phyloP scores from a whole-genome alignment of 2,888 invertebrate species.

The Hyposoter didymator region DNA sequence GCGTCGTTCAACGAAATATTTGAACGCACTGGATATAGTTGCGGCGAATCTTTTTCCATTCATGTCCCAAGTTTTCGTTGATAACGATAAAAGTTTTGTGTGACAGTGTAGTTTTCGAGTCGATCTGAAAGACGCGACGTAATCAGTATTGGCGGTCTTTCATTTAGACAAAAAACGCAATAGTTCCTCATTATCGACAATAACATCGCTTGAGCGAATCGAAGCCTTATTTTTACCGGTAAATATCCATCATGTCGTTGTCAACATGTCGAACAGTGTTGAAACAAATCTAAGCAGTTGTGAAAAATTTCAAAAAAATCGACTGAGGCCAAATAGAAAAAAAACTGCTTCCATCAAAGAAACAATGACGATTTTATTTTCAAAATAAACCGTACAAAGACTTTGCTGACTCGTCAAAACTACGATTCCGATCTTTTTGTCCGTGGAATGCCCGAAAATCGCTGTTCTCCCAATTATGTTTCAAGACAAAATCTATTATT shows the following conservation, averaged over 20 bases:
- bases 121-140: neutral
- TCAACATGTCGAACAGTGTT: neutral
- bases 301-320: neutral
- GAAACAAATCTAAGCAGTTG: neutral
- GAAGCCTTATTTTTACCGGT: neutral
- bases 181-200: neutral
- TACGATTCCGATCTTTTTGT: too few relatives aligned
- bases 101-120: neutral
- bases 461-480: neutral
- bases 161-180: neutral
- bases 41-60: neutral
- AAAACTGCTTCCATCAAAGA: too few relatives aligned
- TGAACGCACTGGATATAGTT: neutral
- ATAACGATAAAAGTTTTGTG: neutral
- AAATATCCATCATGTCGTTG: neutral
- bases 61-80: neutral
- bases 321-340: too few relatives aligned
- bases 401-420: too few relatives aligned
- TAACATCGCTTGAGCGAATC: neutral
- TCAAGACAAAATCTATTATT: neutral
- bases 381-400: too few relatives aligned
- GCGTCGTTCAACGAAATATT: constrained; percentile 8
- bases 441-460: too few relatives aligned
- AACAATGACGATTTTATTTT: too few relatives aligned
- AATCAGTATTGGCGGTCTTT: neutral